Evolutionary conservation across 2,797 vertebrate genomes (phyloP).

Genomic region (Alcedo quadribrachys): DNA sequence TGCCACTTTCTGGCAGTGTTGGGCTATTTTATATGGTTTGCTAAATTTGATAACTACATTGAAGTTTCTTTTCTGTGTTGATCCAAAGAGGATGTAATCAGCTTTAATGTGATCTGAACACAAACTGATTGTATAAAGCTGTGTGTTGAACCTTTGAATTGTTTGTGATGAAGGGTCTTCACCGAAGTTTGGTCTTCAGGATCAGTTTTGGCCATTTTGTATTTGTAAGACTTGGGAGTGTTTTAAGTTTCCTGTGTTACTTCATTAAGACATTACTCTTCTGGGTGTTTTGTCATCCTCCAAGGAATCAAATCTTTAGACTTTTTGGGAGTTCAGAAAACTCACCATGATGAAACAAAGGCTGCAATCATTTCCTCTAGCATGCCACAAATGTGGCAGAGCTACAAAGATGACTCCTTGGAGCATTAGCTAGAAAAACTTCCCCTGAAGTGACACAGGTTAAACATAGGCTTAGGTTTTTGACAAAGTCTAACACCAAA

Average conservation of each 20-base stretch:
- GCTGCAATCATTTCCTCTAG: background rate
- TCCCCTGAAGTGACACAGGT: background rate
- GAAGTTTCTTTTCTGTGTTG: background rate
- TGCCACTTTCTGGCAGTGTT: background rate
- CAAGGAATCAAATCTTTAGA: background rate
- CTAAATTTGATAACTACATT: background rate
- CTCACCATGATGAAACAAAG: background rate
- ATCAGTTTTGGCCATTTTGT: background rate
- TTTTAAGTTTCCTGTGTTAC: background rate
- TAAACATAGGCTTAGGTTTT: background rate
- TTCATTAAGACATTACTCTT: background rate
- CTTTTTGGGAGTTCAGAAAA: background rate
- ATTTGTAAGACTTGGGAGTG: background rate
- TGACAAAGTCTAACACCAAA: background rate
- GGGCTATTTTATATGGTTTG: background rate
- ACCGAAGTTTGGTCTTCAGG: background rate
- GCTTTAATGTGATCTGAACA: background rate
- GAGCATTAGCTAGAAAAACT: background rate
- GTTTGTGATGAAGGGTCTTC: background rate
- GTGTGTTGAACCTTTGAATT: background rate
- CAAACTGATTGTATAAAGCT: background rate
- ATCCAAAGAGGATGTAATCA: background rate
- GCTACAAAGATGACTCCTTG: background rate
- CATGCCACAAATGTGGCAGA: background rate
- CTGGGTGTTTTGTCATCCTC: background rate